Evolutionary conservation across 64 coral and sea anemone genomes (phyloP), one percentile per base, ranked within the genome.

Genomic region (Catalaphyllia jardinei): DNA sequence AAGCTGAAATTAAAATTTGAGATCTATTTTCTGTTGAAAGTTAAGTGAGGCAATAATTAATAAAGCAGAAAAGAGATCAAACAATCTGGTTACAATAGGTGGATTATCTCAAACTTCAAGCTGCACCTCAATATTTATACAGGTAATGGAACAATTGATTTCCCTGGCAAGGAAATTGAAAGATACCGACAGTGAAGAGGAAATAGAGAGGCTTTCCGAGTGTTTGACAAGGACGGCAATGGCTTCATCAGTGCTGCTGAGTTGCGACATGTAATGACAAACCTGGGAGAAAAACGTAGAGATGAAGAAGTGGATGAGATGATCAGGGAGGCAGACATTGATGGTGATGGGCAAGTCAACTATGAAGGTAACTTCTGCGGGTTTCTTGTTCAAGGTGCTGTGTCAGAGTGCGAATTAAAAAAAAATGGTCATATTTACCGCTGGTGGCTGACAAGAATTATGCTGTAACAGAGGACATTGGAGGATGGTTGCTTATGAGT

Each of bases 131-230:
- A n/a, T 42, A 50, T 64, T 8, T 91, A 31, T 25, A 31, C 46
- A 94, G 93, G 93, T 39, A 94, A 94, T 78, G 93, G 93, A 46
- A 94, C 93, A 15, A 94, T 94, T 80, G 93, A 94, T 33, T 94
- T 94, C 38, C 93, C 93, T 94, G 93, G 93, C 93, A 5, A 76
- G 88, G 19, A 94, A 94, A 87, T 90, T 94, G 93, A 94, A 90
- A 71, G 93, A 94, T 49, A 90, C 80, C 46, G 93, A 94, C 52
- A 90, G 81, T 42, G 93, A 94, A 29, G 93, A 94, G 25, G 93
- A 94, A 90, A 94, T 94, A 71, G 88, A 19, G 93, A 94, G 79
- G 93, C 93, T 13, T 94, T 94, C 63, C 87, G 93, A 59, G 93
- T 94, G 28, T 94, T 94, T 75, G 93, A 94, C 31, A 94, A 94